These are phyloP conservation scores for Pelusios castaneus DNA, from an alignment of 2,113 vertebrate species.

Conservation along the genomic window DNA sequence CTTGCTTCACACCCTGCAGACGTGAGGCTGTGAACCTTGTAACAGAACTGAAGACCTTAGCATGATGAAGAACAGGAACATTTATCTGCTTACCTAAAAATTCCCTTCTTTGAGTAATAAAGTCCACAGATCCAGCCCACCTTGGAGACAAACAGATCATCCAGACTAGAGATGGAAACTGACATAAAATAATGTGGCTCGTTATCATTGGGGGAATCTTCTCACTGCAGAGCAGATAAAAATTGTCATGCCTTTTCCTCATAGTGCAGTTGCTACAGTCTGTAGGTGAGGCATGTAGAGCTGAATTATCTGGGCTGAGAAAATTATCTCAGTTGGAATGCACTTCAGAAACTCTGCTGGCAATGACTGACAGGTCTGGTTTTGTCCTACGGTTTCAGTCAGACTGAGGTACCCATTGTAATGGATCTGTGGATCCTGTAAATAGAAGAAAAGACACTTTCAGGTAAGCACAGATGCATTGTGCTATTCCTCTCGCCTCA, in stretches of 20 bases:
- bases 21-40: not conserved
- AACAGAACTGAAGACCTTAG: not conserved
- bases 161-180: not conserved
- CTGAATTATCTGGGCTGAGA: not conserved
- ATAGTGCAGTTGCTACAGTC: not conserved
- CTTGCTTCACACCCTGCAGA: not conserved
- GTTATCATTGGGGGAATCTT: not conserved
- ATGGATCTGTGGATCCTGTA: not conserved
- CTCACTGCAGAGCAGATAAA: not conserved
- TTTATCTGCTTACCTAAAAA: not conserved
- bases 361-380: not conserved
- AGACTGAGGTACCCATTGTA: not conserved
- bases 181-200: not conserved
- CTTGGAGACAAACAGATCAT: not conserved
- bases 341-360: not conserved
- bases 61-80: not conserved
- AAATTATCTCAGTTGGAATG: not conserved
- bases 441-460: not conserved
- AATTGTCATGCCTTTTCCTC: not conserved
- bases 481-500: not conserved
- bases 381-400: not conserved
- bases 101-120: not conserved
- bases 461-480: not conserved
- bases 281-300: not conserved
- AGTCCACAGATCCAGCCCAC: not conserved